Evolutionary conservation across 2,888 invertebrate species (phyloP).

Genomic region (Plusia festucae): DNA sequence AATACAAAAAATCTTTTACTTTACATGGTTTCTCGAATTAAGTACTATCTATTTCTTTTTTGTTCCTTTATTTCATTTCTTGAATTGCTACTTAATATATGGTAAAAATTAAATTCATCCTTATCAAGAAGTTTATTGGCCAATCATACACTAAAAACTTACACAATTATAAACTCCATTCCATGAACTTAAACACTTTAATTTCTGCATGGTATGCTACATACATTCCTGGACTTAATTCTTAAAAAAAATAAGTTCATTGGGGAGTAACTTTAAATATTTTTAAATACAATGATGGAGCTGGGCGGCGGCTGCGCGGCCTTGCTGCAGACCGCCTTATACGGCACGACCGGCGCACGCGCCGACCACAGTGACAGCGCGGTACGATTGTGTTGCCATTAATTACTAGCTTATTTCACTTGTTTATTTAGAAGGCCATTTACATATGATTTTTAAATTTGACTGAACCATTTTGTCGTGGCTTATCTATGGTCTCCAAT

Average conservation of each 20-base stretch:
- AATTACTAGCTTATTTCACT: slow-evolving; percentile 22
- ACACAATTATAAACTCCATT: slow-evolving; percentile 6
- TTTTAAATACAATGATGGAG: slow-evolving; percentile 61
- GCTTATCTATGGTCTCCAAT: no score
- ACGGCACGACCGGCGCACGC: slow-evolving; percentile 64
- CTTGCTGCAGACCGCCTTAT: slow-evolving; percentile 78
- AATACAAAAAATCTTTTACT: no score
- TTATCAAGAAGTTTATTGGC: not conserved
- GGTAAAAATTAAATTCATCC: not conserved
- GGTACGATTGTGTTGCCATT: slow-evolving; percentile 34
- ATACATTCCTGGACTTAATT: slow-evolving; percentile 12
- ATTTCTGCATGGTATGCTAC: slow-evolving; percentile 24
- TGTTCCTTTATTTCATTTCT: no score
- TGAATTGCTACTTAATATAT: no score
- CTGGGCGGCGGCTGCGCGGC: slow-evolving; percentile 68
- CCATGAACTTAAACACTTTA: not conserved
- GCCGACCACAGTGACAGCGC: slow-evolving; percentile 48
- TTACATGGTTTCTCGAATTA: no score
- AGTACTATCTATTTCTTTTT: no score
- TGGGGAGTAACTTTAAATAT: slow-evolving; percentile 27
- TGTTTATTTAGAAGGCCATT: not conserved
- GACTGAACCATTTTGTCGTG: no score
- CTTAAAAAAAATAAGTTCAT: slow-evolving; percentile 12
- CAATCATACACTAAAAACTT: not conserved
- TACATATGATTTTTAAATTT: not conserved